These are phyloP conservation scores for Drosophila setifemur DNA, from an alignment of 1,140 invertebrate species.

Conservation along the genomic window DNA sequence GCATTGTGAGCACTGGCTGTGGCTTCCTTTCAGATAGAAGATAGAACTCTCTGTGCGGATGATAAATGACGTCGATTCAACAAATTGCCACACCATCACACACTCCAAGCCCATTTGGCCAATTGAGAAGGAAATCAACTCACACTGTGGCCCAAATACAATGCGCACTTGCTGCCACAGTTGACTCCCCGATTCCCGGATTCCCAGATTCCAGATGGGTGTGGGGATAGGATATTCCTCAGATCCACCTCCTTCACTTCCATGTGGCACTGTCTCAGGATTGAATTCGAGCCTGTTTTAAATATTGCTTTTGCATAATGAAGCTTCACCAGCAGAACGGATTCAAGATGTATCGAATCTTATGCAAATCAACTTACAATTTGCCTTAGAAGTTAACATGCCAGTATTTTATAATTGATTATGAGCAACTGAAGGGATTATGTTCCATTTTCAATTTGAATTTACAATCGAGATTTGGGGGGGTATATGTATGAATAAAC, in stretches of 20 bases:
- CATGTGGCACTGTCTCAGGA: conserved; percentile 24
- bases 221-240: neutral
- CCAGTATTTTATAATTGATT: conserved; percentile 22
- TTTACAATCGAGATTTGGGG: too few species aligned
- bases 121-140: conserved; percentile 73
- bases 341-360: conserved; percentile 4
- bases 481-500: neutral
- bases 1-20: conserved; percentile 16
- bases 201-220: too few species aligned
- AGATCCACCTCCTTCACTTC: neutral
- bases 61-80: conserved; percentile 75
- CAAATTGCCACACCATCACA: conserved; percentile 59
- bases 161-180: conserved; percentile 12
- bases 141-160: conserved; percentile 22
- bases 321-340: conserved; percentile 3
- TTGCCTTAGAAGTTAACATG: conserved; percentile 1
- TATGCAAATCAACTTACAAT: conserved; percentile 23
- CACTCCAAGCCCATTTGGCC: conserved; percentile 52
- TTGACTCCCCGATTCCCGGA: neutral
- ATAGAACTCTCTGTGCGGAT: conserved; percentile 52
- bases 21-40: conserved; percentile 15
- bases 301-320: conserved; percentile 31
- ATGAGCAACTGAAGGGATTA: too few species aligned
- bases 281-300: conserved; percentile 37
- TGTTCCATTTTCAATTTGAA: too few species aligned